Conservation (phyloP, 2,797 vertebrate genomes). For the Cephalopachus bancanus region DNA sequence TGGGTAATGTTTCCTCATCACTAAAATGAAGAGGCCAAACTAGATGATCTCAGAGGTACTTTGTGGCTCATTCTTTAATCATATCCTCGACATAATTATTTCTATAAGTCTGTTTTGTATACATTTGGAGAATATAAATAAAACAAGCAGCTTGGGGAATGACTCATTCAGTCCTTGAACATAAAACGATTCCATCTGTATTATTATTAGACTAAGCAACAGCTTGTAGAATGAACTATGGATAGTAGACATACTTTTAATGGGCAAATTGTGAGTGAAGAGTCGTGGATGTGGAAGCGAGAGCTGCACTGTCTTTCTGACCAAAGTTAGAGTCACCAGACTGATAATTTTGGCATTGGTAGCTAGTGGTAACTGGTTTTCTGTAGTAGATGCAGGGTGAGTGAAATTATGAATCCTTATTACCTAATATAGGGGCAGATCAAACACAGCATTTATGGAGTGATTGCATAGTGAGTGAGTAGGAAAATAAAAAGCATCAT, state of each 20-base stretch:
- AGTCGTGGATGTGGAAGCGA: neutral
- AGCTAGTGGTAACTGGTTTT: neutral
- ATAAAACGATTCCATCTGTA: constrained; percentile 23
- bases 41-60: constrained; percentile 45
- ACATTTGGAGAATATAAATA: constrained; percentile 71
- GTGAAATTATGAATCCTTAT: neutral
- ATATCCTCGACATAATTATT: constrained; percentile 42
- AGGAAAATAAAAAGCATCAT: neutral
- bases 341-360: constrained; percentile 29
- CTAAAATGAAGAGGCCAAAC: constrained; percentile 5
- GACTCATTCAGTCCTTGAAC: constrained; percentile 47
- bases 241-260: constrained; percentile 20
- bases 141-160: constrained; percentile 38
- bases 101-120: constrained; percentile 68
- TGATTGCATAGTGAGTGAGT: neutral
- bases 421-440: neutral
- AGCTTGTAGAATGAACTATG: neutral
- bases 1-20: constrained; percentile 29
- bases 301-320: constrained; percentile 26
- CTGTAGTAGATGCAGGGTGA: neutral
- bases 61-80: constrained; percentile 65
- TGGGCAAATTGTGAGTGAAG: neutral
- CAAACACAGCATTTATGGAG: neutral
- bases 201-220: constrained; percentile 56
- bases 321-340: neutral